Evolutionary conservation across 2,797 vertebrate species (phyloP).

Genomic region (Cygnus olor): DNA sequence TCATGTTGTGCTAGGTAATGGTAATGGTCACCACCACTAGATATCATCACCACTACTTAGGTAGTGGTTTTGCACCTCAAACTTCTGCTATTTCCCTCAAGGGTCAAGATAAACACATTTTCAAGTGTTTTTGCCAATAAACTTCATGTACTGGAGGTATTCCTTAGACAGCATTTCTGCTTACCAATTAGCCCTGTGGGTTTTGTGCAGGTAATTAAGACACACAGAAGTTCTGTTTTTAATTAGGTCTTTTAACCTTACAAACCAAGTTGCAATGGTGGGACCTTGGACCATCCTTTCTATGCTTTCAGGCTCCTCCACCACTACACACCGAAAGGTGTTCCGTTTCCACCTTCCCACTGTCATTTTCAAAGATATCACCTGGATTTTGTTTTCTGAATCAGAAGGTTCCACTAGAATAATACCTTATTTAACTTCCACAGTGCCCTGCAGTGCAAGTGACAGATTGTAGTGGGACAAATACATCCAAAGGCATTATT

Average conservation of each 20-base stretch:
- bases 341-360: background rate
- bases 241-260: background rate
- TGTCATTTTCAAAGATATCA: background rate
- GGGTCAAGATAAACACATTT: background rate
- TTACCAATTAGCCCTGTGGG: background rate
- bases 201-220: background rate
- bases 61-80: background rate
- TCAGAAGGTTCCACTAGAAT: background rate
- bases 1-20: background rate
- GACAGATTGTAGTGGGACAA: background rate
- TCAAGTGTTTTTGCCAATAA: background rate
- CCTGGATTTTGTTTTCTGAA: background rate
- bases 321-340: fast-evolving
- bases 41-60: background rate
- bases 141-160: background rate
- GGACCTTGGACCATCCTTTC: background rate
- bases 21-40: background rate
- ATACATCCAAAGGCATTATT: background rate
- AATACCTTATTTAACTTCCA: background rate
- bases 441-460: background rate
- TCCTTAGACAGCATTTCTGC: background rate
- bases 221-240: background rate
- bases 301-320: background rate
- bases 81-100: background rate
- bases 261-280: background rate